Evolutionary conservation across 2,888 invertebrate species (phyloP), one percentile per base, ranked within the genome.

Genomic region (Brenthis ino): DNA sequence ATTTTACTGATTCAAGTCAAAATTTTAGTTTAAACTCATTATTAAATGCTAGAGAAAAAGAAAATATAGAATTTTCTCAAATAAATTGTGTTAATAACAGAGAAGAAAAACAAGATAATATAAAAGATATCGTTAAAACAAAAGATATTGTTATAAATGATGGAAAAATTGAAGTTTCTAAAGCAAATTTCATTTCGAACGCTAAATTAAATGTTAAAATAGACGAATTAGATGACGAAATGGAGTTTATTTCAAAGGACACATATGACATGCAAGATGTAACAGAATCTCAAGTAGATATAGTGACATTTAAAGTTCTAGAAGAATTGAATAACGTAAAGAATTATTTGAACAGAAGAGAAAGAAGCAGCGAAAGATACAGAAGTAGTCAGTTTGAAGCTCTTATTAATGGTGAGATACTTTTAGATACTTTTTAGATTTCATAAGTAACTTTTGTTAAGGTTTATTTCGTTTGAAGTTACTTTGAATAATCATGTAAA

Each of bases 311-410:
- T 56, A 91, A 91, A 84, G 83, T 89, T 12, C 68, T 91, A 37
- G 86, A 88, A 76, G 91, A 89, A 72, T 77, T 89, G 20, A 88
- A 83, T 70, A 87, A 82, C 75, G 74, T 90, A 0, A 89, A 87
- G 67, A 73, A 64, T 3, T 87, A 78, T 76, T 78, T 90, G 53
- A 80, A 77, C 53, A 85, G 64, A 65, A 76, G 70, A 50, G 78
- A 80, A 0, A 79, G 76, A 55, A 76, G 71, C 54, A 66, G 70
- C 3, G 82, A 81, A 20, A 89, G 88, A 0, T 91, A 86, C 8
- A 85, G 74, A 69, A 91, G 86, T 55, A 85, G 85, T 0, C 87
- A 86, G 61, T 73, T 74, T 63, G 77, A 73, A 48, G 80, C 76
- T 6, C 70, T 71, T 37, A 79, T 75, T 57, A 78, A 66, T 68